Base-by-base conservation (phyloP, 30 jellyfish, hydroid and myxozoan species). In the Aurelia sp. region DNA sequence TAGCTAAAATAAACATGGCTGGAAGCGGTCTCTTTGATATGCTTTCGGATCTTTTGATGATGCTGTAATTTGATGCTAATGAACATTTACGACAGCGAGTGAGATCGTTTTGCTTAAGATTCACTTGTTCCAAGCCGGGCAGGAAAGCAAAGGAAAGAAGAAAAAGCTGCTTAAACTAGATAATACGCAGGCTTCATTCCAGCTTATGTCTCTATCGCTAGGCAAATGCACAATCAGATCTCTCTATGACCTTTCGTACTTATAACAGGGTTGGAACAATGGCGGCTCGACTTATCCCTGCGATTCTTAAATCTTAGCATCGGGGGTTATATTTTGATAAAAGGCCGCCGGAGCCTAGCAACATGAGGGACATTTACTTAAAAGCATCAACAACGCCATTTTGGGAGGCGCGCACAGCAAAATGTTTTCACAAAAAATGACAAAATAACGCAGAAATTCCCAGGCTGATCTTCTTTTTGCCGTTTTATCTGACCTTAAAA, bases 261-360 rank as follows among this genome's bases (percentile, higher is more conserved):
- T 64, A 21, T 44, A 64, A 44, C 75, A 21, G 75, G 33, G 75
- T 21, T 64, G 4, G 15, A 13, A 76, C 87, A 76, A 76, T 76
- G 87, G 87, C 87, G 87, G 87, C 72, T 76, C 72, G 15, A 76
- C 76, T 76, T 64, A 76, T 76, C 87, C 58, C 55, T 44, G 55
- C 55, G 16, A 44, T 44, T 5, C 55, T 44, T 44, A 44, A 44
- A 44, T 44, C 2, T 44, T 44, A 44, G 55, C 55, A 44, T 64
- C 19, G 53, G 75, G 75, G 75, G 35, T 64, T 64, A 20, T 8
- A 44, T 64, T 17, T 21, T 64, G 8, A 22, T 21, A 44, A 64
- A 64, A 64, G 75, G 75, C 75, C 75, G 75, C 75, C 41, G 75
- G 19, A 64, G 44, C 33, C 75, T 21, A 20, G 75, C 8, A 16